Evolutionary conservation across 1,140 invertebrate species (phyloP), one percentile per base, ranked within the genome.

Genomic region (Teleogryllus occipitalis): DNA sequence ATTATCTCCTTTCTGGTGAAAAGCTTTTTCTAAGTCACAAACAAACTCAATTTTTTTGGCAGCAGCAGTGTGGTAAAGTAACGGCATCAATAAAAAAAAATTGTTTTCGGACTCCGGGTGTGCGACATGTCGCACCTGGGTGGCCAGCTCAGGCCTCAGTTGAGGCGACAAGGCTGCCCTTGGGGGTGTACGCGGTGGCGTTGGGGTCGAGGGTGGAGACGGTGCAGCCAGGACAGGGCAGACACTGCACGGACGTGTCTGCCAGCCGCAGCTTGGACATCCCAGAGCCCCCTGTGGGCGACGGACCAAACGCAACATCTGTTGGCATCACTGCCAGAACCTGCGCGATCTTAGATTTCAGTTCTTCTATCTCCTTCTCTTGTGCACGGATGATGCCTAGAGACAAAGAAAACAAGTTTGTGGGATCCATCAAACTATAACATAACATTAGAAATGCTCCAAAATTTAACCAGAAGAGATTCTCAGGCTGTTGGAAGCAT

Each of bases 331-430:
- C 93, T 65, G 96, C 95, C 86, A 97, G 88, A 83, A 97, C 92
- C 87, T 98, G 96, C 77, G 96, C 95, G 83, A 95, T 93, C 87
- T 95, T 95, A 78, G 91, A 90, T 87, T 97, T 97, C 82, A 98
- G 89, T 84, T 96, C 93, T 83, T 94, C 93, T 82, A 97, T 94
- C 87, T 98, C 96, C 85, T 94, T 94, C 82, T 98, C 96, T 87
- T 95, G 94, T 82, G 90, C 88, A 81, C 91, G 89, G 83, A 96
- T 92, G 82, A 93, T 83, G 47, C 47, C 78, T 76, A 74, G 47
- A 79, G 46, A 39, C 73, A 81, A 82, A 81, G 80, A 82, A 83
- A 47, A 80, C 77, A 5, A 5, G 27, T 21, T 27, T 54, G 47
- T 21, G 79, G 27, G 78, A 12, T 22, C 15, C 47, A 74, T 8